phyloP scores from a whole-genome alignment of 2,888 invertebrate species.

The Philereme transversata region DNA sequence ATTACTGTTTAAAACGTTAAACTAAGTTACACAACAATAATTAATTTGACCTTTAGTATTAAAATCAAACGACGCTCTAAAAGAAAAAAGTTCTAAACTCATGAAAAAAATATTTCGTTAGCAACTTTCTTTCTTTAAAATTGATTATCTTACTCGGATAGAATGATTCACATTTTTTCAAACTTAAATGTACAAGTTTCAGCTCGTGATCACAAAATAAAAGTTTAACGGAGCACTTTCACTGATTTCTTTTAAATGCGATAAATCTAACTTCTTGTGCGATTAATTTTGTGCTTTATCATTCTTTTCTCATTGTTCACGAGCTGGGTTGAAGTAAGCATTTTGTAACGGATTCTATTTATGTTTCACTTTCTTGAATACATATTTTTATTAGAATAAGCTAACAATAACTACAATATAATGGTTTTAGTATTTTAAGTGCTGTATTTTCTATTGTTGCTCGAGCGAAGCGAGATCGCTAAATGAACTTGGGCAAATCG shows the following conservation, averaged over 20 bases:
- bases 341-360: constrained; percentile 36
- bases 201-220: constrained; percentile 72
- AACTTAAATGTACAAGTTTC: constrained; percentile 79
- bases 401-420: background rate
- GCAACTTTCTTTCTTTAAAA: constrained; percentile 71
- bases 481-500: too few species aligned
- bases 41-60: constrained; percentile 27
- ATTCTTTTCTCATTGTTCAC: constrained; percentile 44
- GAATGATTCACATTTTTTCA: constrained; percentile 75
- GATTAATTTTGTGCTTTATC: constrained; percentile 56
- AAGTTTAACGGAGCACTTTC: constrained; percentile 69
- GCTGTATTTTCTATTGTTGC: background rate
- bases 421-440: background rate
- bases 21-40: constrained; percentile 15
- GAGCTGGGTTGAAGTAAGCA: constrained; percentile 37
- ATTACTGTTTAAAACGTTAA: constrained; percentile 6
- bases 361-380: constrained; percentile 26
- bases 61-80: constrained; percentile 39
- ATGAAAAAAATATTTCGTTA: constrained; percentile 59
- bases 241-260: constrained; percentile 66
- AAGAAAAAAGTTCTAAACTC: constrained; percentile 50
- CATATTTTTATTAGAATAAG: constrained; percentile 7
- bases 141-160: constrained; percentile 70
- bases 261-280: constrained; percentile 63
- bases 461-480: too few species aligned